Evolutionary conservation across 2,113 vertebrate genomes (phyloP), one percentile per base, ranked within the genome.

Genomic region (Empidonax traillii): DNA sequence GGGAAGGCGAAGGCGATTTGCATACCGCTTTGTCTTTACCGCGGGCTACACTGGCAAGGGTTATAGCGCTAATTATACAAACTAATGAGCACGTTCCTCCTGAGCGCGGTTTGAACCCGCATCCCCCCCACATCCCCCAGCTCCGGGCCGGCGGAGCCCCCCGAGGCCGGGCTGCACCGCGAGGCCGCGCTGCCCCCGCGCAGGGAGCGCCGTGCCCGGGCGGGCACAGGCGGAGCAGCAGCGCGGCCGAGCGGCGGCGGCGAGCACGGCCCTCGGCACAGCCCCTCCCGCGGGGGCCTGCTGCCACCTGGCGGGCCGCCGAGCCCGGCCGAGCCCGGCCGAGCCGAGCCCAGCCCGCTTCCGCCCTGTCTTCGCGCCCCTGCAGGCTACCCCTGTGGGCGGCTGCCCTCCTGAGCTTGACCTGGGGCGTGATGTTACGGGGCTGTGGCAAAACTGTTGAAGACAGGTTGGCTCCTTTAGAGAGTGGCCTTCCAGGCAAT

Each of bases 11-110:
- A 58, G 77, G 19, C 9, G 18, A 98, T 98, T 98, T 98, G 96
- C 98, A 97, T 97, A 97, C 77, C 90, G 97, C 98, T 98, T 97
- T 97, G 97, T 97, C 96, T 97, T 94, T 89, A 11, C 62, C 17
- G 84, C 33, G 80, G 78, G 85, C 51, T 49, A 58, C 85, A 90
- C 86, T 93, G 96, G 95, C 81, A 61, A 90, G 80, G 93, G 88
- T 93, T 96, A 91, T 49, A 85, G 78, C 90, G 94, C 94, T 98
- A 97, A 97, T 97, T 97, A 95, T 91, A 62, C 73, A 80, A 95
- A 95, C 95, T 86, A 96, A 94, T 52, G 96, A 56, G 91, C 59
- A 85, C 85, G 69, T 75, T 43, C 92, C 93, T 87, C 81, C 83
- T 27, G 53, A 80, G 87, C 90, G 88, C 16, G 58, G 88, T 84